These are phyloP conservation scores for Carabus problematicus DNA, from an alignment of 2,888 invertebrate species.

Conservation along the genomic window DNA sequence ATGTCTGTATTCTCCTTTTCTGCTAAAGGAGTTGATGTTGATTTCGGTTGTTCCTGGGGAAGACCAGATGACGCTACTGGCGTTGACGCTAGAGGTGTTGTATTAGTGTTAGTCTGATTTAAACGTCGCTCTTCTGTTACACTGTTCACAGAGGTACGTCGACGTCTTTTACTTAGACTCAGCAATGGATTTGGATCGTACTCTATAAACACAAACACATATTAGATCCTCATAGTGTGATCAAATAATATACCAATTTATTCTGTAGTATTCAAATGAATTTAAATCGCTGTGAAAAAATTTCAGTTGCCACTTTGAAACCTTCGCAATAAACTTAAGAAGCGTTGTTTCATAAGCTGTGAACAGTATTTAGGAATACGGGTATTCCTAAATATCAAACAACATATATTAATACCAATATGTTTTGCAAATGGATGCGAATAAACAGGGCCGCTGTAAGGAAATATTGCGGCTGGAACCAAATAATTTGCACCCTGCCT, in stretches of 20 bases:
- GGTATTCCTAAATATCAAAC: too few species aligned
- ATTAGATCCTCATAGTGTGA: slow-evolving; percentile 5
- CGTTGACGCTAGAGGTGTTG: slow-evolving; percentile 31
- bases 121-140: slow-evolving; percentile 64
- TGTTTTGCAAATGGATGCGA: too few species aligned
- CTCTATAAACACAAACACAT: slow-evolving; percentile 63
- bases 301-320: too few species aligned
- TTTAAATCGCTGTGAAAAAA: too few species aligned
- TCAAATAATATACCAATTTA: slow-evolving; percentile 36
- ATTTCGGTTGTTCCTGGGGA: slow-evolving; percentile 46
- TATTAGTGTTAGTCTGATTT: slow-evolving; percentile 30
- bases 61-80: slow-evolving; percentile 28
- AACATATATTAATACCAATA: too few species aligned
- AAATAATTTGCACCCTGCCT: too few species aligned
- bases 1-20: slow-evolving; percentile 52
- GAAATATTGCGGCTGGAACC: too few species aligned
- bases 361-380: too few species aligned
- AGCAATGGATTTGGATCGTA: slow-evolving; percentile 83
- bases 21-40: slow-evolving; percentile 27
- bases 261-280: not conserved
- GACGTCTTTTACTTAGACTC: slow-evolving; percentile 76
- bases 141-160: slow-evolving; percentile 70
- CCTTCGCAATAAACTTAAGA: too few species aligned
- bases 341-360: too few species aligned
- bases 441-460: too few species aligned